A percentile compares a stretch with the other conserved stretches of the same genome.
Evolutionary conservation across 37 sponge, comb jelly and placozoan genomes (phyloP).

Genomic region (Beroe ovata): DNA sequence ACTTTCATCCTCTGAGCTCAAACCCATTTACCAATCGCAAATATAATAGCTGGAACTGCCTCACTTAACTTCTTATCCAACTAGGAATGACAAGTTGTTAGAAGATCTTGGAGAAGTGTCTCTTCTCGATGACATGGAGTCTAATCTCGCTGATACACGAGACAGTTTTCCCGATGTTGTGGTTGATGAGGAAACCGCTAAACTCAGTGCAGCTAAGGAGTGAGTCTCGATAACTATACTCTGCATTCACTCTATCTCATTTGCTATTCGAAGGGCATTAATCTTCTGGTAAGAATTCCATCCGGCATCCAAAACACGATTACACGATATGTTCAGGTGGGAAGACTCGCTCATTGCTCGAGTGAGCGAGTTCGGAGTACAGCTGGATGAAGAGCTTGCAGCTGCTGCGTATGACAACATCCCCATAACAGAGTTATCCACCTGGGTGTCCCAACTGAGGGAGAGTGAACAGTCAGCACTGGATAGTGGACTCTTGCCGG

Average conservation of each 20-base stretch:
- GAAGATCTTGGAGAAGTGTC: slow-evolving; percentile 8
- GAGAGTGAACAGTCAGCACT: slow-evolving; percentile 20
- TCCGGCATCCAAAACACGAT: too few species aligned
- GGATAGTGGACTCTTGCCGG: slow-evolving; percentile 9
- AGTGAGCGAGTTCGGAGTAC: background rate
- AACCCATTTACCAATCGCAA: background rate
- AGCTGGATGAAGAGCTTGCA: background rate
- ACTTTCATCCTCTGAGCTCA: background rate
- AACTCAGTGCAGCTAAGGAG: background rate
- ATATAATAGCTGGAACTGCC: background rate
- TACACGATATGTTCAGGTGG: background rate
- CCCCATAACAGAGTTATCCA: background rate
- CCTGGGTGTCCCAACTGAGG: background rate
- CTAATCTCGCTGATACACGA: background rate
- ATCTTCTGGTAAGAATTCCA: too few species aligned
- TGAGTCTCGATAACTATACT: too few species aligned
- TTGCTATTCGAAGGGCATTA: too few species aligned
- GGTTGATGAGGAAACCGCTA: background rate
- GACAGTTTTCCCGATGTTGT: slow-evolving; percentile 36
- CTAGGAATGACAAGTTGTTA: slow-evolving; percentile 32
- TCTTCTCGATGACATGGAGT: slow-evolving; percentile 8
- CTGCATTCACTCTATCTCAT: too few species aligned
- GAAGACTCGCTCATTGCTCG: background rate
- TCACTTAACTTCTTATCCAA: background rate
- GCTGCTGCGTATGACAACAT: slow-evolving; percentile 30